Conservation (phyloP, 2,888 invertebrate species). For the Trichacis sp. region DNA sequence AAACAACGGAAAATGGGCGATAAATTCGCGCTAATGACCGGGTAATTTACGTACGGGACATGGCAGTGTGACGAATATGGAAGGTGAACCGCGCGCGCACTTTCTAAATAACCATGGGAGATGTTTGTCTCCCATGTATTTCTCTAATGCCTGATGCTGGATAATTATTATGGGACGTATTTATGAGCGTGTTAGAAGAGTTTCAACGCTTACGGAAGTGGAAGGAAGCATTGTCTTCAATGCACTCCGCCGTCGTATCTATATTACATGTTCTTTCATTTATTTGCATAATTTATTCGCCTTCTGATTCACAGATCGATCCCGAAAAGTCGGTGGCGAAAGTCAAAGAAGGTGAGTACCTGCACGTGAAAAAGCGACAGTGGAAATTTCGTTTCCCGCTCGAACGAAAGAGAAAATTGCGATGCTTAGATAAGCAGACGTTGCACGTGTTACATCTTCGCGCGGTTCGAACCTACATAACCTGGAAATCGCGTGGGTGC, state of each 20-base stretch:
- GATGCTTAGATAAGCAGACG: not conserved
- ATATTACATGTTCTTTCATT: constrained; percentile 16
- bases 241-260: not conserved
- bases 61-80: not conserved
- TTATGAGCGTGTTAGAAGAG: not conserved
- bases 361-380: not conserved
- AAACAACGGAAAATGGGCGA: not conserved
- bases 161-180: constrained; percentile 4
- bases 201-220: not conserved
- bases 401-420: not conserved
- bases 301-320: constrained; percentile 73
- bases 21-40: constrained; percentile 1
- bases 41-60: not conserved
- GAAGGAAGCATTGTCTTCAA: not conserved
- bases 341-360: constrained; percentile 84
- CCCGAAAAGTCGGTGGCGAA: constrained; percentile 84
- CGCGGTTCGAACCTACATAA: not conserved
- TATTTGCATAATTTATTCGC: constrained; percentile 39
- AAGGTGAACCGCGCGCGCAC: not conserved
- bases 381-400: not conserved
- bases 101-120: constrained; percentile 6
- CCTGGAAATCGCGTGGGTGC: not conserved
- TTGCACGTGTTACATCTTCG: not conserved
- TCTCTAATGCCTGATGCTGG: not conserved
- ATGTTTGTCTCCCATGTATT: not conserved